A percentile compares a stretch with the other conserved stretches of the same genome.
These are phyloP conservation scores for Schrankia costaestrigalis DNA, from an alignment of 2,888 invertebrate genomes.

Conservation along the genomic window DNA sequence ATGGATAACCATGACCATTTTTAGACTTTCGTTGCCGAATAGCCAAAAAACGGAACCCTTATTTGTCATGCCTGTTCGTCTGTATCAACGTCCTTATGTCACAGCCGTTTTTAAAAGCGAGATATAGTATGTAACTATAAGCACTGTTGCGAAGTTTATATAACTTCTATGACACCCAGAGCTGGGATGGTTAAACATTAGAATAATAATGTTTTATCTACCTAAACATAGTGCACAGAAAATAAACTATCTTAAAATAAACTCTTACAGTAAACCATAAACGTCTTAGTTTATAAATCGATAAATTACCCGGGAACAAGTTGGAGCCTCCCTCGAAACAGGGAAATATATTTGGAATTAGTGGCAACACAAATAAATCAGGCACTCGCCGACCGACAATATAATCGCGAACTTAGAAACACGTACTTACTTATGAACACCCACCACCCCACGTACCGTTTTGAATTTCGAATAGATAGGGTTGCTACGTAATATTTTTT, in stretches of 20 bases:
- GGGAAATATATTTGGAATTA: constrained; percentile 51
- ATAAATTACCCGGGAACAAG: constrained; percentile 37
- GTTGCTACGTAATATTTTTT: constrained; percentile 21
- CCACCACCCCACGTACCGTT: constrained; percentile 37
- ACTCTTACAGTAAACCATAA: constrained; percentile 25
- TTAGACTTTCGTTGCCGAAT: no score
- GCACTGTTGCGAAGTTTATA: no score
- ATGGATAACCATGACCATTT: no score
- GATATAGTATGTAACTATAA: no score
- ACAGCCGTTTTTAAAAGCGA: no score
- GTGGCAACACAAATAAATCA: constrained; percentile 52
- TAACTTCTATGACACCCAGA: no score
- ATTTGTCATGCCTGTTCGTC: no score
- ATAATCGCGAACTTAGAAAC: constrained; percentile 48
- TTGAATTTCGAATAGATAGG: constrained; percentile 44
- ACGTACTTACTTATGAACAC: constrained; percentile 53
- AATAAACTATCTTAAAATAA: constrained; percentile 3
- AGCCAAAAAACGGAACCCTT: no score
- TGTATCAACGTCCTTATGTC: no score
- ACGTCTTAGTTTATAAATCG: constrained; percentile 32
- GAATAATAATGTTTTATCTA: no score
- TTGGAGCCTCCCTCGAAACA: constrained; percentile 29
- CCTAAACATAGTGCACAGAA: neutral
- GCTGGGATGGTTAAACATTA: no score
- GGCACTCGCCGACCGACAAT: constrained; percentile 37